Evolutionary conservation across 35 echinoderm and acorn worm species (phyloP).

Genomic region (Nesometra sesokonis): DNA sequence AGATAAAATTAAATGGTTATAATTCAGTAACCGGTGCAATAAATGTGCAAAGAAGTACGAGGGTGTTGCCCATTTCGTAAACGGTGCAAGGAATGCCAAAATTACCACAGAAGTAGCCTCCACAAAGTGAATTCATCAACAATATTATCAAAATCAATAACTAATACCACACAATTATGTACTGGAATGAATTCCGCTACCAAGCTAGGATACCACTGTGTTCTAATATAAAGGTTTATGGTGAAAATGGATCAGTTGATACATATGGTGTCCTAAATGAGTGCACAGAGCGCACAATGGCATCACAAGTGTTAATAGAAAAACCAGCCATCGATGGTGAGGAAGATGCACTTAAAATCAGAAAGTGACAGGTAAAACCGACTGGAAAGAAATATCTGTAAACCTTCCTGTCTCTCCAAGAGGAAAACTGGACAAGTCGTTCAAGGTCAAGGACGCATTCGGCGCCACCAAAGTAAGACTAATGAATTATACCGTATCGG

Average conservation of each 20-base stretch:
- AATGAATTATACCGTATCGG: background rate
- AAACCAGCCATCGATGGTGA: background rate
- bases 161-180: background rate
- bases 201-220: background rate
- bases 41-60: conserved; percentile 15
- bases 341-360: background rate
- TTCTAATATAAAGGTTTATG: conserved; percentile 3
- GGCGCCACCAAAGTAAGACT: background rate
- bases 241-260: background rate
- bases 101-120: conserved; percentile 1
- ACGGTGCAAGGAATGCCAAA: conserved; percentile 7
- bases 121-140: background rate
- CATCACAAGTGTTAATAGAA: background rate
- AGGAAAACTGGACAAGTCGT: background rate
- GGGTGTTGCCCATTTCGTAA: conserved; percentile 1
- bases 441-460: background rate
- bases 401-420: background rate
- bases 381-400: conserved; percentile 3
- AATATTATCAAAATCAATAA: background rate
- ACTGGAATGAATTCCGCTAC: background rate
- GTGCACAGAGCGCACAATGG: conserved; percentile 5
- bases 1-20: conserved; percentile 6
- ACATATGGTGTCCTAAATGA: background rate
- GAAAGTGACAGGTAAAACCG: background rate
- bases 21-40: background rate